Percentiles rank a stretch among this genome's conserved stretches.
phyloP scores from a whole-genome alignment of 2,797 vertebrate genomes.

The Naso thynnoides region DNA sequence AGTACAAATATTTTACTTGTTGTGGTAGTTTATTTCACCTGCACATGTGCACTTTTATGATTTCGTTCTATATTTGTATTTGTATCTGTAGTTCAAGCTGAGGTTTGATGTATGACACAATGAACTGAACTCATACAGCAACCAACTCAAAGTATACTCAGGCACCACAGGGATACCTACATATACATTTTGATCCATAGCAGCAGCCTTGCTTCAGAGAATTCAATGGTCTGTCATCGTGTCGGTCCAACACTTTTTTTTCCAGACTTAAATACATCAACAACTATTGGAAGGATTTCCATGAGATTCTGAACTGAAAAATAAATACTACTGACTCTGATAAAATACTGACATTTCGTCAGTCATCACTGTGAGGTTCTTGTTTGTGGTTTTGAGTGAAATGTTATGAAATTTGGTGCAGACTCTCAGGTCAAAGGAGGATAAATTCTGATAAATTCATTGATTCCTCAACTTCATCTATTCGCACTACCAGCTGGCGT shows the following conservation, averaged over 20 bases:
- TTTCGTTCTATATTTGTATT: slow-evolving; percentile 1
- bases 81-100: background rate
- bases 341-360: background rate
- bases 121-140: background rate
- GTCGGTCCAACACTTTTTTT: too few relatives aligned
- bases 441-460: background rate
- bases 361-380: background rate
- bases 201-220: too few relatives aligned
- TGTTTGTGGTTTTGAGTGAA: background rate
- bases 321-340: background rate
- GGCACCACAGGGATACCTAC: too few relatives aligned
- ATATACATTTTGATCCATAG: too few relatives aligned
- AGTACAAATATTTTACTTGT: slow-evolving; percentile 7
- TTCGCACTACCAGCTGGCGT: background rate
- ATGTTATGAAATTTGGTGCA: background rate
- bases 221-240: too few relatives aligned
- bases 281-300: too few relatives aligned
- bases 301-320: background rate
- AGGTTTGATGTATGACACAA: background rate
- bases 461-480: background rate
- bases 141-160: background rate
- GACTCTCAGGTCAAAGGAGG: background rate
- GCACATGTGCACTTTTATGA: slow-evolving; percentile 2
- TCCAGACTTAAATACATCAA: background rate
- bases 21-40: background rate